phyloP scores from a whole-genome alignment of 2,888 invertebrate species.

The Agrochola circellaris region DNA sequence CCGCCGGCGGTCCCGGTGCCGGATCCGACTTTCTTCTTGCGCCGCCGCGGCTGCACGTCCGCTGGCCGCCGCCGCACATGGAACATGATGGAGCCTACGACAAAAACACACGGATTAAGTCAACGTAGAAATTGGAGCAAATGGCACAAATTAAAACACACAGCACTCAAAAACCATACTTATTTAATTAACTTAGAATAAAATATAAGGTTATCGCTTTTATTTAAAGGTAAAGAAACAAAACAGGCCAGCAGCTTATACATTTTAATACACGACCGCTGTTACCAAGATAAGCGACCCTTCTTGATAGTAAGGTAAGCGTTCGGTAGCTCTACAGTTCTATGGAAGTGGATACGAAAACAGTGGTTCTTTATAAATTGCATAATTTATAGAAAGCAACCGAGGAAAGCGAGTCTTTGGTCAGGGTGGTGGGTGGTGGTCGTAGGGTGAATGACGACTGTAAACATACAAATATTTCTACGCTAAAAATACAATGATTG shows the following conservation, averaged over 20 bases:
- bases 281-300: constrained; percentile 15
- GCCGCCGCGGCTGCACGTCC: constrained; percentile 96
- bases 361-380: constrained; percentile 30
- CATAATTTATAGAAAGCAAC: constrained; percentile 47
- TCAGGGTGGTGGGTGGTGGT: constrained; percentile 32
- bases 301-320: constrained; percentile 23
- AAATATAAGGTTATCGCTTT: neutral
- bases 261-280: constrained; percentile 11
- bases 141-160: neutral
- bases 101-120: constrained; percentile 41
- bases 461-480: constrained; percentile 9
- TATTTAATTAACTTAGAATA: neutral
- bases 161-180: neutral
- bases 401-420: constrained; percentile 29
- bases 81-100: constrained; percentile 98
- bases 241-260: neutral
- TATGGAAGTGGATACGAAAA: constrained; percentile 31
- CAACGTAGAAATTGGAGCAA: constrained; percentile 1
- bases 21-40: constrained; percentile 94
- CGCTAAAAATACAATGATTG: constrained; percentile 22
- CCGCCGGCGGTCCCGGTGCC: constrained; percentile 88
- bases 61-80: constrained; percentile 98
- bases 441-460: constrained; percentile 20
- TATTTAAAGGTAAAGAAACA: neutral
- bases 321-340: constrained; percentile 25